Conservation (phyloP, 2,797 vertebrate species). For the Hirundo rustica region DNA sequence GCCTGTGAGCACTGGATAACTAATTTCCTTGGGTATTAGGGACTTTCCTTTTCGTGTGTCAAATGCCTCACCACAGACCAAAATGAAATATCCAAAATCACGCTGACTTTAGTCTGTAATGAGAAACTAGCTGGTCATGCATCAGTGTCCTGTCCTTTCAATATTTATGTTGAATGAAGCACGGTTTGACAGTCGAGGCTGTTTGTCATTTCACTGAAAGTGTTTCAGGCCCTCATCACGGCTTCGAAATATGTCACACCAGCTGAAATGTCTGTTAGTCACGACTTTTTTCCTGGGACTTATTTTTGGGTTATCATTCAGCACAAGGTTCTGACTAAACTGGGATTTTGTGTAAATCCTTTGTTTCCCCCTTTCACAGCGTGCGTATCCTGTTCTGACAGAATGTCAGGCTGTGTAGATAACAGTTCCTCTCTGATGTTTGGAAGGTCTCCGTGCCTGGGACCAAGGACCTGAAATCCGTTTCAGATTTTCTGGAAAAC, state of each 20-base stretch:
- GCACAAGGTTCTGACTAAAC: not conserved
- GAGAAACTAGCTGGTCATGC: not conserved
- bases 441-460: not conserved
- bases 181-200: not conserved
- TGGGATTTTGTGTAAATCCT: not conserved
- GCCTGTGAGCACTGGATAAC: not conserved
- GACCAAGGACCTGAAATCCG: not conserved
- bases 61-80: not conserved
- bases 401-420: rapidly evolving
- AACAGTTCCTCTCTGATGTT: not conserved
- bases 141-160: not conserved
- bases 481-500: not conserved
- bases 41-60: not conserved
- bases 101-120: not conserved
- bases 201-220: not conserved
- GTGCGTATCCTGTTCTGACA: rapidly evolving
- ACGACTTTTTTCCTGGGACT: not conserved
- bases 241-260: not conserved
- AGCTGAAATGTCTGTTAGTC: not conserved
- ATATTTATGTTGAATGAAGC: not conserved
- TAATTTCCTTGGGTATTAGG: not conserved
- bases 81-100: not conserved
- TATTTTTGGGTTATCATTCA: slow-evolving; percentile 9
- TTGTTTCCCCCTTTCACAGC: not conserved
- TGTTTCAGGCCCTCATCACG: not conserved